Percentiles rank a stretch among this genome's conserved stretches.
Conservation (phyloP, 2,113 vertebrate genomes). For the Ellobius talpinus region DNA sequence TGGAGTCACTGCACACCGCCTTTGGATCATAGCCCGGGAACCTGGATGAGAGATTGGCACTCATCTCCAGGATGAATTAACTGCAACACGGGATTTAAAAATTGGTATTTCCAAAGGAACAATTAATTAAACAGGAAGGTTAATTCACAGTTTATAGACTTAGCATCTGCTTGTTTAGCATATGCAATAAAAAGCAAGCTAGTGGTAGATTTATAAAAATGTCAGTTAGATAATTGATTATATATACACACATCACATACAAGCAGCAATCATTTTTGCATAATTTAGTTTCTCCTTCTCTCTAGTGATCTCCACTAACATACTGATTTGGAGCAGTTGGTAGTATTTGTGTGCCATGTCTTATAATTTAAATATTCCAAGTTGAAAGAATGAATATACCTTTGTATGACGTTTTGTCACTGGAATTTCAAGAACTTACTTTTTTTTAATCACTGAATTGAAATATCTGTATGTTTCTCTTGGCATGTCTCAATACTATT, state of each 20-base stretch:
- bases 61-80: conserved; percentile 17
- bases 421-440: conserved; percentile 27
- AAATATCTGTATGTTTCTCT: conserved; percentile 54
- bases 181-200: conserved; percentile 60
- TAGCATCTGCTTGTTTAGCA: conserved; percentile 73
- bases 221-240: conserved; percentile 43
- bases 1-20: background rate
- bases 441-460: conserved; percentile 41
- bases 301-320: conserved; percentile 28
- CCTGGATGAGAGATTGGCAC: conserved; percentile 38
- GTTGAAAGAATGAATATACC: conserved; percentile 14
- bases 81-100: conserved; percentile 57
- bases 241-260: background rate
- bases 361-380: conserved; percentile 51
- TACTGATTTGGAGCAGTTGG: conserved; percentile 17
- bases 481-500: conserved; percentile 14
- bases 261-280: background rate
- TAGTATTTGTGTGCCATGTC: background rate
- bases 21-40: conserved; percentile 59
- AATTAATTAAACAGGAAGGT: conserved; percentile 78
- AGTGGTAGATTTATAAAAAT: conserved; percentile 68
- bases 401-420: conserved; percentile 27
- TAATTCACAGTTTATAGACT: conserved; percentile 71
- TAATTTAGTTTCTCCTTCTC: conserved; percentile 31
- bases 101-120: conserved; percentile 69